Evolutionary conservation across 1,140 invertebrate species (phyloP).

Genomic region (Calephelis virginiensis): DNA sequence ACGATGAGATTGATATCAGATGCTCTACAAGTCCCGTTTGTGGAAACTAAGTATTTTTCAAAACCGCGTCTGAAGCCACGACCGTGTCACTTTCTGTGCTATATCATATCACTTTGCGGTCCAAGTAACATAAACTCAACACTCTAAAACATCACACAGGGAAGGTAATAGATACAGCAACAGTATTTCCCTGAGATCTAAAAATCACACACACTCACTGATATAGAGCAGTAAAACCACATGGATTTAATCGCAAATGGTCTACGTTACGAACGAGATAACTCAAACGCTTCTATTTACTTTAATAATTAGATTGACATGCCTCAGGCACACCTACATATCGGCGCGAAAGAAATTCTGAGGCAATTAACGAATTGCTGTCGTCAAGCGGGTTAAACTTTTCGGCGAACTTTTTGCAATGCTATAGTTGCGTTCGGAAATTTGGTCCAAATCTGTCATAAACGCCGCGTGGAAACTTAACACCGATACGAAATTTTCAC

Average conservation of each 20-base stretch:
- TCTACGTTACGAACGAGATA: conserved; percentile 27
- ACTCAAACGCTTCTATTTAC: conserved; percentile 42
- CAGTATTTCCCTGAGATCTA: conserved; percentile 58
- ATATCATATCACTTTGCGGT: conserved; percentile 65
- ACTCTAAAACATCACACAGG: conserved; percentile 57
- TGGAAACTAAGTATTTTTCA: conserved; percentile 47
- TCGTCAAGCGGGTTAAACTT: conserved; percentile 43
- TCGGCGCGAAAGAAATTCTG: conserved; percentile 51
- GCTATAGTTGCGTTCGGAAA: conserved; percentile 27
- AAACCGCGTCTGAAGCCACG: conserved; percentile 44
- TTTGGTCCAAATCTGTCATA: conserved; percentile 41
- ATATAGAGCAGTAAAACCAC: conserved; percentile 41
- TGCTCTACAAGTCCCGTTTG: conserved; percentile 46
- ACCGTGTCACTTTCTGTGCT: conserved; percentile 58
- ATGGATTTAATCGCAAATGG: conserved; percentile 17
- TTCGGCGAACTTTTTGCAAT: conserved; percentile 48
- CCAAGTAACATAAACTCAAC: conserved; percentile 63
- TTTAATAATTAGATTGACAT: conserved; percentile 37
- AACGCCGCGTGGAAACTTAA: conserved; percentile 42
- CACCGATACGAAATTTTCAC: conserved; percentile 51
- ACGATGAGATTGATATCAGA: conserved; percentile 25
- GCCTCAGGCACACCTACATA: conserved; percentile 22
- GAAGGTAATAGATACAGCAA: conserved; percentile 55
- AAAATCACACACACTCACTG: conserved; percentile 45
- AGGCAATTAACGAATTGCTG: conserved; percentile 56